Conservation (phyloP, 2,797 vertebrate species). For the Enteromius mattozi region DNA sequence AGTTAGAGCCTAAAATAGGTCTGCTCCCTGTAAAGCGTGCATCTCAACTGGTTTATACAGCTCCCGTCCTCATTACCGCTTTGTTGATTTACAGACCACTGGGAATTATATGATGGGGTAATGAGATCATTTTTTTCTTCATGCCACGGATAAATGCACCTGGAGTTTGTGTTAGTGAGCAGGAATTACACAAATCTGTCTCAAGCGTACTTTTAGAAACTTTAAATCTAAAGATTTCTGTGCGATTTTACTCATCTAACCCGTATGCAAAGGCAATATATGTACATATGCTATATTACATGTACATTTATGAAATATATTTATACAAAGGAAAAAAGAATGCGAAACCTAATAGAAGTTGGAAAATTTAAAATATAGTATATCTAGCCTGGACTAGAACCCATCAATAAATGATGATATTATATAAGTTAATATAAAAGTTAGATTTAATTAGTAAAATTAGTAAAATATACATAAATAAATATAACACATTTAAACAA, state of each 20-base stretch:
- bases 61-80: conserved; percentile 42
- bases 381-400: not conserved
- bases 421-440: not conserved
- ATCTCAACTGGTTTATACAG: not conserved
- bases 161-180: not conserved
- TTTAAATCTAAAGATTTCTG: not conserved
- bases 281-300: not conserved
- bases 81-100: conserved; percentile 11
- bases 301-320: not conserved
- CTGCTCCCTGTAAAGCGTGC: conserved; percentile 33
- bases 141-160: not conserved
- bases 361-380: not conserved
- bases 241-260: not conserved
- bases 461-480: too few species aligned
- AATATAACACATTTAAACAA: too few species aligned
- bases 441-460: too few species aligned
- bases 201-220: not conserved
- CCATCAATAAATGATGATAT: not conserved
- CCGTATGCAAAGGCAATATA: not conserved
- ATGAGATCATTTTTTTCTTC: not conserved
- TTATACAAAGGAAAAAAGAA: not conserved
- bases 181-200: not conserved
- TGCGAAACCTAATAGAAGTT: not conserved
- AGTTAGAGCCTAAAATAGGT: conserved; percentile 41
- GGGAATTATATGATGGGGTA: conserved; percentile 3